Conservation (phyloP, 2,888 invertebrate species). For the Balanococcus diminutus region DNA sequence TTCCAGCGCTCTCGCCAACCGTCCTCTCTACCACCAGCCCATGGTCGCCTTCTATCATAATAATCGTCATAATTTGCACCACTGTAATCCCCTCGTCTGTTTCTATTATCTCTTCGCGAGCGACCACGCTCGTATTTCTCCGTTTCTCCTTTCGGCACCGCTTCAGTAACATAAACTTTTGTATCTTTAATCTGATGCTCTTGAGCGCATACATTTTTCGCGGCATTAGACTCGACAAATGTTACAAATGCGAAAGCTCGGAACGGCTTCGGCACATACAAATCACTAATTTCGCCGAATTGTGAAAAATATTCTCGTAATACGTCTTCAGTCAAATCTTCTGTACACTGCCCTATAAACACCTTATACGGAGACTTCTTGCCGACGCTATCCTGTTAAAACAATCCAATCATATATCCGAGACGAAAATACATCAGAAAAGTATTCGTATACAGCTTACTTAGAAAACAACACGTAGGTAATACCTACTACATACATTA, state of each 20-base stretch:
- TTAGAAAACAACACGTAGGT: constrained; percentile 11
- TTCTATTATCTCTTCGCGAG: constrained; percentile 51
- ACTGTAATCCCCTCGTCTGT: constrained; percentile 52
- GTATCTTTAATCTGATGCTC: constrained; percentile 88
- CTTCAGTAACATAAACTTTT: constrained; percentile 57
- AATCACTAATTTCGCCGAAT: constrained; percentile 92
- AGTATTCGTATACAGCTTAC: not conserved
- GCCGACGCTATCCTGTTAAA: constrained; percentile 54
- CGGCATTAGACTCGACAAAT: constrained; percentile 89
- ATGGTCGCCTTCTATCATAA: constrained; percentile 56
- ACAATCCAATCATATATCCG: constrained; percentile 48
- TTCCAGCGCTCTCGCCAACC: constrained; percentile 56
- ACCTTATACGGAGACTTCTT: constrained; percentile 76
- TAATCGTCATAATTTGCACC: constrained; percentile 55
- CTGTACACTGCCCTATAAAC: constrained; percentile 92
- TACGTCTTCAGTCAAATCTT: constrained; percentile 89
- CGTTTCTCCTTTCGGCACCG: constrained; percentile 56
- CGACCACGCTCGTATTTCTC: constrained; percentile 55
- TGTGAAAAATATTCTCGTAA: constrained; percentile 87
- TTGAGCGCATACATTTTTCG: constrained; percentile 87
- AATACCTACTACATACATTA: not conserved
- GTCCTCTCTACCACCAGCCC: constrained; percentile 49
- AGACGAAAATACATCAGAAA: constrained; percentile 26
- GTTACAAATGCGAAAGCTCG: constrained; percentile 92
- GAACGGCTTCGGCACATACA: constrained; percentile 94